phyloP scores from a whole-genome alignment of 2,113 vertebrate genomes.

The Gnathonemus echidnorhynchus region DNA sequence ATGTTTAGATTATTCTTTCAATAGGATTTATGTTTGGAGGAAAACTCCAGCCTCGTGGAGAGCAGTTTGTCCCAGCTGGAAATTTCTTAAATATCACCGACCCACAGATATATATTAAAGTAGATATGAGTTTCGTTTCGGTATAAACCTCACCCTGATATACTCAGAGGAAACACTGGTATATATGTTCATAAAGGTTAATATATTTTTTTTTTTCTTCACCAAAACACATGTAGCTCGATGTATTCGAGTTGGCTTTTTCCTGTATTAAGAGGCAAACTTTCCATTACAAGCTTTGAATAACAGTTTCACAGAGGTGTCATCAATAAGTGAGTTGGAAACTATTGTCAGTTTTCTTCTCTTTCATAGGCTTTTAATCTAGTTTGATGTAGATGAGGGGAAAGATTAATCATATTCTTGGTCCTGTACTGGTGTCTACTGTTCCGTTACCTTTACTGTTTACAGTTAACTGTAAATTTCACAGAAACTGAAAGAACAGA shows the following conservation, averaged over 20 bases:
- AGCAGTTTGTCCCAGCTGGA: neutral
- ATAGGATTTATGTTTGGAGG: neutral
- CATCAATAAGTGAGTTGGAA: neutral
- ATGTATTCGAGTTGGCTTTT: neutral
- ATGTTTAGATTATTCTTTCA: neutral
- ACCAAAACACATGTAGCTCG: neutral
- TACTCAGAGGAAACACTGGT: neutral
- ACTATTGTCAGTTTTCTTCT: neutral
- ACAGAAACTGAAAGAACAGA: neutral
- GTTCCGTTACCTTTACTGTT: neutral
- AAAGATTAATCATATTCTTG: neutral
- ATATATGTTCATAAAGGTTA: neutral
- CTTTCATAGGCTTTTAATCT: neutral
- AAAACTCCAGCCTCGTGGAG: neutral
- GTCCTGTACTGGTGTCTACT: neutral
- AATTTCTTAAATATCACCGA: neutral
- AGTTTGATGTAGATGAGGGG: neutral
- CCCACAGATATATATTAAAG: neutral
- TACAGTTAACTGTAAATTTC: neutral
- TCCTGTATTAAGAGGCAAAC: neutral
- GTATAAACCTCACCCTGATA: neutral
- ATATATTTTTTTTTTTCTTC: neutral
- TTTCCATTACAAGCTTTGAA: neutral
- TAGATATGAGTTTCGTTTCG: neutral
- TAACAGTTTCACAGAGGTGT: neutral